Evolutionary conservation across 2,113 vertebrate species (phyloP), one percentile per base, ranked within the genome.

Genomic region (Podarcis cretensis): DNA sequence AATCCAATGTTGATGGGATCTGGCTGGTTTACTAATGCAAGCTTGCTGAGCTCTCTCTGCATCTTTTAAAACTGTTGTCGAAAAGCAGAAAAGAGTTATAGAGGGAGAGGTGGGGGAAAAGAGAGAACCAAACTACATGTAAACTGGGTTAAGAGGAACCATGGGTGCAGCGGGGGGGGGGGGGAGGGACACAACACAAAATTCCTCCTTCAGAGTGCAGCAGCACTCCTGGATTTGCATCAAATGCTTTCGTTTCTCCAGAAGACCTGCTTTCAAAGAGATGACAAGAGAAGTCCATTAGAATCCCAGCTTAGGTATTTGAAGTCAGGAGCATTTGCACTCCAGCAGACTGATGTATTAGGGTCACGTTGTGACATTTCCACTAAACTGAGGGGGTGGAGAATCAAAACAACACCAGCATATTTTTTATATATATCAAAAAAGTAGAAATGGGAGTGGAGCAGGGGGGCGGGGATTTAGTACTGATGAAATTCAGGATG

Each of bases 201-300:
- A 66, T 77, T 89, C n/a, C 81, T 25, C 16, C 66, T 78, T n/a
- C 25, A 16, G 74, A 59, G 65, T 66, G 18, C 48, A 87, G 66
- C 21, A 5, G 35, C 14, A 76, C 32, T 77, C 54, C 85, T 79
- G 20, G 25, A 21, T 87, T 90, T 69, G 75, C 82, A 57, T 83
- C 71, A 83, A 37, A 78, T 90, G 80, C 32, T 16, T 43, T 48
- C 69, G 71, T 69, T 66, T 30, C 37, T 21, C 30, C 43, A 25
- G 35, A 40, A 85, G 43, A 40, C 32, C 30, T 30, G 23, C 73
- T 69, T 6, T 73, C 68, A 83, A 79, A 83, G 69, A 71, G 78
- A 59, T 20, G 57, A 76, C 74, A 84, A 69, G 81, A 83, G 37
- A 90, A 81, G 78, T 82, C 80, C 85, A 90, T 83, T 90, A 73